These are phyloP conservation scores for Macropus fuliginosus DNA, from an alignment of 2,797 vertebrate species.

Conservation along the genomic window DNA sequence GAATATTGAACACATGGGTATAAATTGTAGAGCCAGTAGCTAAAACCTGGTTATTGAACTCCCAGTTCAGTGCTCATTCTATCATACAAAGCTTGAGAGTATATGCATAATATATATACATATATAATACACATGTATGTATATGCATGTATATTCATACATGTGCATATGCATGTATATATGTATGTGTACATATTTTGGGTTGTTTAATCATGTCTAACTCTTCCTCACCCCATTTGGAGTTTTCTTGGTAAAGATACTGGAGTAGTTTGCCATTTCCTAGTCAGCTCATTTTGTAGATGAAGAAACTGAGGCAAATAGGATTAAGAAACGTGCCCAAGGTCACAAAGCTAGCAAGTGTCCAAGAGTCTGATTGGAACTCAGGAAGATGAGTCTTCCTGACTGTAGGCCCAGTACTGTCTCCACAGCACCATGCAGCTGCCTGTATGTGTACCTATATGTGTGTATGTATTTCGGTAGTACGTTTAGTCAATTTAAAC, in stretches of 20 bases:
- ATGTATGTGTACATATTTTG: too few relatives aligned
- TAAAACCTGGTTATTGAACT: background rate
- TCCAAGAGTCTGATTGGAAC: background rate
- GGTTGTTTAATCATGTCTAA: too few relatives aligned
- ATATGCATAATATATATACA: background rate
- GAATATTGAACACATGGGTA: background rate
- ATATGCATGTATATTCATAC: background rate
- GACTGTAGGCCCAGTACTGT: background rate
- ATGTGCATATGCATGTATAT: too few relatives aligned
- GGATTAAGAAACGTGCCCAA: background rate
- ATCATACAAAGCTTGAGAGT: background rate
- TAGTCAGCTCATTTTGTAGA: too few relatives aligned
- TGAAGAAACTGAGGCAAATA: background rate
- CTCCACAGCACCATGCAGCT: background rate
- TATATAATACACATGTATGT: background rate
- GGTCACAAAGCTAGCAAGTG: background rate
- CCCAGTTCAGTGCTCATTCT: background rate
- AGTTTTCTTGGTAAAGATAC: background rate
- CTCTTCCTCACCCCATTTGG: background rate
- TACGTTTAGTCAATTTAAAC: conserved; percentile 8
- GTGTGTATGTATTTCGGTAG: background rate
- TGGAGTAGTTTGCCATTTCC: background rate
- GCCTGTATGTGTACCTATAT: background rate
- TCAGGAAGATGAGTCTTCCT: background rate
- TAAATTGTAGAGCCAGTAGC: background rate